Conservation (phyloP, 2,797 vertebrate genomes). For the Acomys russatus region DNA sequence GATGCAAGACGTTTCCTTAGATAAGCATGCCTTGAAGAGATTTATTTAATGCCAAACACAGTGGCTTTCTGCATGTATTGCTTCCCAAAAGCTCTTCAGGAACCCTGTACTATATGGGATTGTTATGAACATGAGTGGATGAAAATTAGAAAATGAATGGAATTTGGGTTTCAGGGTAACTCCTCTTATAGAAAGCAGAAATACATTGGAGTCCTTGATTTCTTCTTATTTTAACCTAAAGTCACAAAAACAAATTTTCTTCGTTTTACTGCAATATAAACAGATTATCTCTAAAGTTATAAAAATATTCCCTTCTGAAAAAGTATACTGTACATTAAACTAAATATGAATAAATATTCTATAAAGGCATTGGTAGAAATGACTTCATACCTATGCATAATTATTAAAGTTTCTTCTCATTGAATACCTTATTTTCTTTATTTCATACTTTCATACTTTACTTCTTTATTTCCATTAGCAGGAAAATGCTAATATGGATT, state of each 20-base stretch:
- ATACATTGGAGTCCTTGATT: neutral
- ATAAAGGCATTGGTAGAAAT: neutral
- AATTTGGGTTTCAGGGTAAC: slow-evolving; percentile 57
- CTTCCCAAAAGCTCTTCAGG: slow-evolving; percentile 47
- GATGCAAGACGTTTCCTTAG: slow-evolving; percentile 20
- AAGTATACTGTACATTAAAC: neutral
- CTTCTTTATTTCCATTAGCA: neutral
- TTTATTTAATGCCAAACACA: slow-evolving; percentile 54
- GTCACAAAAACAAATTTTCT: slow-evolving; percentile 37
- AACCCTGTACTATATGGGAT: slow-evolving; percentile 39
- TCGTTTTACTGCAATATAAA: neutral
- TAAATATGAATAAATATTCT: neutral
- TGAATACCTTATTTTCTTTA: neutral
- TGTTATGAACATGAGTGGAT: slow-evolving; percentile 64
- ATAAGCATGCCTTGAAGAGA: slow-evolving; percentile 45
- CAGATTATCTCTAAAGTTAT: neutral
- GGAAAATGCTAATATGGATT: neutral
- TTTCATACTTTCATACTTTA: neutral
- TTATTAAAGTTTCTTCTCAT: neutral
- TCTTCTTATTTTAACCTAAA: slow-evolving; percentile 44
- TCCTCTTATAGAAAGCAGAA: slow-evolving; percentile 28
- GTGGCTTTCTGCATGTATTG: neutral
- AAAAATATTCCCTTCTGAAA: neutral
- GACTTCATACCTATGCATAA: neutral
- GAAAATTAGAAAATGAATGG: slow-evolving; percentile 70